Evolutionary conservation across 2,113 vertebrate genomes (phyloP).

Genomic region (Solenodon paradoxus): DNA sequence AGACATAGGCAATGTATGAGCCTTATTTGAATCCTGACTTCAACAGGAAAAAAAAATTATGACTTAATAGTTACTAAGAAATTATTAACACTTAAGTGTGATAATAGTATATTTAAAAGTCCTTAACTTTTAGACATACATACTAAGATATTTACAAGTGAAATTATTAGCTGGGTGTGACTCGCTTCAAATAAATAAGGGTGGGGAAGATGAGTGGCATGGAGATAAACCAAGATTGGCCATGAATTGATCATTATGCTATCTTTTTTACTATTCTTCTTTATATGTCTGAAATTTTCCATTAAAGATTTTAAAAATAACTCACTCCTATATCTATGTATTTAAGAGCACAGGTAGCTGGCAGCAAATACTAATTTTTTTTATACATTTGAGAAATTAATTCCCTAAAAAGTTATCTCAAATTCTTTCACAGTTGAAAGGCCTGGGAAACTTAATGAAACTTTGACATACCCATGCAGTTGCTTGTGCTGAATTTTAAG

Average conservation of each 20-base stretch:
- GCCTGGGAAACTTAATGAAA: background rate
- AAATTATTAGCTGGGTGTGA: background rate
- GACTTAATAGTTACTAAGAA: background rate
- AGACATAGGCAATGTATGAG: background rate
- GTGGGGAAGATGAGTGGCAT: background rate
- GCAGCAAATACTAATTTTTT: background rate
- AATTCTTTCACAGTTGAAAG: background rate
- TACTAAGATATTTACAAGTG: background rate
- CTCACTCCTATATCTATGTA: background rate
- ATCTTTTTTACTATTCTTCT: background rate
- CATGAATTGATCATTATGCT: background rate
- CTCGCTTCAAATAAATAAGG: constrained; percentile 5
- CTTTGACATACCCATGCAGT: background rate
- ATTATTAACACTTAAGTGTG: background rate
- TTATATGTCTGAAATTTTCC: background rate
- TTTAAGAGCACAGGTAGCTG: background rate
- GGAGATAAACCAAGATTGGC: background rate
- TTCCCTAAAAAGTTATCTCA: background rate
- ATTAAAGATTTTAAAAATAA: background rate
- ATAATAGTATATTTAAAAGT: background rate
- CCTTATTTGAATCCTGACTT: background rate
- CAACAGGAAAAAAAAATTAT: background rate
- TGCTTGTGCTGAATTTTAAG: background rate
- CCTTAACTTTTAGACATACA: background rate
- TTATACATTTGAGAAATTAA: background rate